Evolutionary conservation across 2,888 invertebrate genomes (phyloP), one percentile per base, ranked within the genome.

Genomic region (Masnerella sp.): DNA sequence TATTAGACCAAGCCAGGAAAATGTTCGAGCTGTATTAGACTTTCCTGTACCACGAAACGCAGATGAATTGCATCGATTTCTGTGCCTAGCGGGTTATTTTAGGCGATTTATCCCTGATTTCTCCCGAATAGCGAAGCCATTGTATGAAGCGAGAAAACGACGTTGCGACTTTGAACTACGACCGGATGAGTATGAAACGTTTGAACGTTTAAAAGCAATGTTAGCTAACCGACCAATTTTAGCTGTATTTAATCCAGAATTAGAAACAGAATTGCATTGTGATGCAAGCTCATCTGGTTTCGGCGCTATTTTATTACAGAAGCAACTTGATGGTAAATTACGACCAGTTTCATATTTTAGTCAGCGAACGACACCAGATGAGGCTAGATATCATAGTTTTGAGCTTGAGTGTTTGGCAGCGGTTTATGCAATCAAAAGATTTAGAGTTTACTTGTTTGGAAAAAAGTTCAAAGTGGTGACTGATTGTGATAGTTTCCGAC

Each of bases 261-360:
- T 71, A n/a, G 78, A 81, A 45, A 85, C 83, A 7, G 81, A 85
- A 64, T 65, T 83, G 22, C 84, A 85, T 61, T 82, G 80, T 40
- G 83, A 85, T 73, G 84, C 82, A 2, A 82, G 81, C 59, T 30
- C 75, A 2, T 22, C 74, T 3, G 84, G 83, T 0, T 83, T 76
- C 65, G 83, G 82, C 0, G 79, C 79, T 0, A 81, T 85, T 17
- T 61, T 84, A 5, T 14, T 84, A 54, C 86, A 84, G 58, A 79
- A 70, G 62, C 79, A 84, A 42, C 25, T 5, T 5, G 75, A 75
- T 25, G 32, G 42, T 2, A 11, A 20, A 5, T 40, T 74, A 30
- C 18, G 80, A 14, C 82, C 80, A 0, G 64, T 83, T 0, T 82
- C 78, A 42, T 82, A 80, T 64, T 83, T 81, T 73, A 81, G 81